These are phyloP conservation scores for Recurvirostra avosetta DNA, from an alignment of 2,113 vertebrate genomes.

Conservation along the genomic window DNA sequence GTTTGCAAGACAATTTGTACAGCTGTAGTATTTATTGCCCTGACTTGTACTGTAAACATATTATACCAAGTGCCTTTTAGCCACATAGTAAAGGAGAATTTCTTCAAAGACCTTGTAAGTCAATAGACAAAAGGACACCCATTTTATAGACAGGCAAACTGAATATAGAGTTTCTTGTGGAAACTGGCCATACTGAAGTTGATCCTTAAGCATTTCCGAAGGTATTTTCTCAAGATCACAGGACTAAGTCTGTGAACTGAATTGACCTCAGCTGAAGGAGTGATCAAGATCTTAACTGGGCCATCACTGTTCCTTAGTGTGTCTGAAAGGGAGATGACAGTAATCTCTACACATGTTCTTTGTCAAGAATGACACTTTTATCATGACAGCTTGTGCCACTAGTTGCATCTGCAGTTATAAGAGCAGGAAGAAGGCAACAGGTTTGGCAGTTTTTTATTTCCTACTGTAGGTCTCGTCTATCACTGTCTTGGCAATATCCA, in stretches of 20 bases:
- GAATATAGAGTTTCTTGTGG: not conserved
- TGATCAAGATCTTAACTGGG: not conserved
- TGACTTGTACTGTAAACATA: not conserved
- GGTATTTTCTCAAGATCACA: not conserved
- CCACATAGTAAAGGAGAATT: not conserved
- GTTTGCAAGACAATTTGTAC: not conserved
- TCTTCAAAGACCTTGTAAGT: not conserved
- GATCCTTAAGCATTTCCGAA: not conserved
- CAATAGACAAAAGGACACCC: not conserved
- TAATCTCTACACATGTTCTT: not conserved
- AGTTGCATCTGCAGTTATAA: not conserved
- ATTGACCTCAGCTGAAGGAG: not conserved
- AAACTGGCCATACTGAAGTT: not conserved
- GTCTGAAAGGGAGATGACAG: not conserved
- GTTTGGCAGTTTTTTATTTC: not conserved
- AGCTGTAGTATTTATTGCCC: not conserved
- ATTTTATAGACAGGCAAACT: not conserved
- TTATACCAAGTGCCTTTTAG: not conserved
- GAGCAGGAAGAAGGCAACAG: not conserved
- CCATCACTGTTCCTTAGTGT: not conserved
- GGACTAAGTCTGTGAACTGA: not conserved
- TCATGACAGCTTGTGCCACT: not conserved
- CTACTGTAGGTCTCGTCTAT: not conserved
- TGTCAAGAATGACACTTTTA: not conserved
- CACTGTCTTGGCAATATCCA: not conserved